Evolutionary conservation across 2,888 invertebrate species (phyloP).

Genomic region (Ditylenchus weischeri): DNA sequence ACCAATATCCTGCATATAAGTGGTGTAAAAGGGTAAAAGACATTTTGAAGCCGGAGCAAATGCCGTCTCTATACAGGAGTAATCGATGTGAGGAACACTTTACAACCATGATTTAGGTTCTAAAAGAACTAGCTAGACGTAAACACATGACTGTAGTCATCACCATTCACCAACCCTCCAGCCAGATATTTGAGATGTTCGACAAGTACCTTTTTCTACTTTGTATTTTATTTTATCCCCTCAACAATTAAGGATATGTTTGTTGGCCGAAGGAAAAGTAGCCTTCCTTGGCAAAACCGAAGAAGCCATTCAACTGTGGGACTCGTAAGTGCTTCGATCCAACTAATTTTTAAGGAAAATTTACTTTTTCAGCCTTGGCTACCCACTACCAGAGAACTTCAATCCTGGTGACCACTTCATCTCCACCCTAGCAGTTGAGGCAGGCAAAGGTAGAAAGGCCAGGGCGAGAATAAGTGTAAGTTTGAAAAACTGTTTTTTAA

Average conservation of each 20-base stretch:
- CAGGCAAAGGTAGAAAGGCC: constrained; percentile 19
- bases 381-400: constrained; percentile 56
- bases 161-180: constrained; percentile 92
- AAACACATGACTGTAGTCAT: constrained; percentile 83
- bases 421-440: constrained; percentile 44
- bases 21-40: too few relatives aligned
- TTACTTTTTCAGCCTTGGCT: constrained; percentile 35
- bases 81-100: not conserved
- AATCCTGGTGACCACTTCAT: constrained; percentile 60
- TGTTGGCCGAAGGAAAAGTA: constrained; percentile 47
- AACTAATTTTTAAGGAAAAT: constrained; percentile 12
- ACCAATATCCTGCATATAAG: too few relatives aligned
- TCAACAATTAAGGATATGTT: constrained; percentile 41
- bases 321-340: constrained; percentile 1
- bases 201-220: constrained; percentile 66
- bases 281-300: constrained; percentile 48
- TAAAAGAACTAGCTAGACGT: constrained; percentile 60
- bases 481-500: not conserved
- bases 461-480: constrained; percentile 16
- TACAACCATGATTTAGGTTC: constrained; percentile 40
- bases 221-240: not conserved
- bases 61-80: too few relatives aligned
- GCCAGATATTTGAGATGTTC: constrained; percentile 81
- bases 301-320: constrained; percentile 45
- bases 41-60: too few relatives aligned